A percentile compares a stretch with the other conserved stretches of the same genome.
Conservation (phyloP, 64 coral and sea anemone species). For the Dendronephthya gigantea region DNA sequence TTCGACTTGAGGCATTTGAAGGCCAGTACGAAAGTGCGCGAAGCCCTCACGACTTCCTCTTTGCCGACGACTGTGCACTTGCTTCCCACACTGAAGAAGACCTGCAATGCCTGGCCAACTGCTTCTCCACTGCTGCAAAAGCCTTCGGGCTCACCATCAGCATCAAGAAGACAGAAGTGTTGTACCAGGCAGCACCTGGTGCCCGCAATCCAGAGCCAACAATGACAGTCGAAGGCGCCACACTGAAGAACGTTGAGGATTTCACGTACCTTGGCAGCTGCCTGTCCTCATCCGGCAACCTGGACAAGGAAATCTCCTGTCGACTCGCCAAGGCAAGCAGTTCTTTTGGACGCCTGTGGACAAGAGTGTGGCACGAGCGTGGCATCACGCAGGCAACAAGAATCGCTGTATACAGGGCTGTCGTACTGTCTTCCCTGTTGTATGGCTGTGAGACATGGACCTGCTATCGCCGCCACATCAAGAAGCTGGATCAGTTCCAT, state of each 20-base stretch:
- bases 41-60: neutral
- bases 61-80: constrained; percentile 1
- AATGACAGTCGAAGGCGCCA: neutral
- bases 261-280: constrained; percentile 10
- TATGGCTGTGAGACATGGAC: constrained; percentile 33
- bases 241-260: neutral
- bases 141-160: constrained; percentile 23
- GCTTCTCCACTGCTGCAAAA: constrained; percentile 3
- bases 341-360: constrained; percentile 1
- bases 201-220: neutral
- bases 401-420: constrained; percentile 16
- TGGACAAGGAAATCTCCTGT: constrained; percentile 2
- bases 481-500: neutral
- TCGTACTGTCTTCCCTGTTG: constrained; percentile 16
- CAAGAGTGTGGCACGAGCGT: constrained; percentile 22
- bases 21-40: neutral
- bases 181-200: constrained; percentile 25
- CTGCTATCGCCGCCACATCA: constrained; percentile 9
- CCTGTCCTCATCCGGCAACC: neutral
- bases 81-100: neutral
- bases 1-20: neutral
- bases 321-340: constrained; percentile 25
- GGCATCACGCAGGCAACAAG: neutral
- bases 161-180: constrained; percentile 22
- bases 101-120: neutral